A percentile compares a stretch with the other conserved stretches of the same genome.
These are phyloP conservation scores for Corynorhinus townsendii DNA, from an alignment of 2,113 vertebrate species.

Conservation along the genomic window DNA sequence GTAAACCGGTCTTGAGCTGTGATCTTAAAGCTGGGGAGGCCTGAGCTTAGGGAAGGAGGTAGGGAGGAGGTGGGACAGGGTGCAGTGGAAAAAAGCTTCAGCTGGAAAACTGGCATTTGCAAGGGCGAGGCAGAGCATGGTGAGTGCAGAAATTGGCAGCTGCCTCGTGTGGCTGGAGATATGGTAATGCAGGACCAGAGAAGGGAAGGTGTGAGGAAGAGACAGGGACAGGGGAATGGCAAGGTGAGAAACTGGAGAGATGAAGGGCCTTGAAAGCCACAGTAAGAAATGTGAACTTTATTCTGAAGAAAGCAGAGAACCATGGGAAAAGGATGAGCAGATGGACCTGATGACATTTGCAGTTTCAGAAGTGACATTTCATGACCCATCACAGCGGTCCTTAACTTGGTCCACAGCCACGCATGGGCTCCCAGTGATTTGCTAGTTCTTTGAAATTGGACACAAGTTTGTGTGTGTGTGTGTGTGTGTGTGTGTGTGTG, in stretches of 20 bases:
- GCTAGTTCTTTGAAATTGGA: not conserved
- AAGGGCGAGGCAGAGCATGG: not conserved
- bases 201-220: not conserved
- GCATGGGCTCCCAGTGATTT: not conserved
- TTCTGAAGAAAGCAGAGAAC: not conserved
- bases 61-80: too few species aligned
- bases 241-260: not conserved
- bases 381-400: not conserved
- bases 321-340: not conserved
- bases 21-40: not conserved
- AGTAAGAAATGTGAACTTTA: not conserved
- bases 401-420: not conserved
- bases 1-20: not conserved
- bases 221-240: not conserved
- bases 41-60: not conserved
- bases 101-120: not conserved
- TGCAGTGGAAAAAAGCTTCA: not conserved
- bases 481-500: too few species aligned
- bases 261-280: not conserved
- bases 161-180: not conserved
- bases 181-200: fast-evolving
- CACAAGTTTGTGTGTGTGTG: fast-evolving
- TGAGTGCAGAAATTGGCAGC: not conserved
- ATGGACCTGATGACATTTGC: not conserved
- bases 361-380: not conserved